phyloP scores from a whole-genome alignment of 2,888 invertebrate genomes.

The Onchidella celtica region DNA sequence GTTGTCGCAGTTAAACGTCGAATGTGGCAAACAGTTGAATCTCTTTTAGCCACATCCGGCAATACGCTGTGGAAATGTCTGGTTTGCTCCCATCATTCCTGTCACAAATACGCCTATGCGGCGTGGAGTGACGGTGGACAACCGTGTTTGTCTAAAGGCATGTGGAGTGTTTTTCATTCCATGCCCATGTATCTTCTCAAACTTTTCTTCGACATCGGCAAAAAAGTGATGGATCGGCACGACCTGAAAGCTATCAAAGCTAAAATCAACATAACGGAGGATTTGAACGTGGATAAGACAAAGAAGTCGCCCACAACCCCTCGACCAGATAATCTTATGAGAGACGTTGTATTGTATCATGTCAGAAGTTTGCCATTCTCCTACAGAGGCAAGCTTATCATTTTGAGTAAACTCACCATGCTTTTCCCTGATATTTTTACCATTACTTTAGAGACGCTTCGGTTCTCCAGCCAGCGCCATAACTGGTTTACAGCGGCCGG shows the following conservation, averaged over 20 bases:
- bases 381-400: slow-evolving; percentile 19
- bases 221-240: slow-evolving; percentile 18
- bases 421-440: slow-evolving; percentile 34
- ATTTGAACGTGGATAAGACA: no score
- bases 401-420: slow-evolving; percentile 34
- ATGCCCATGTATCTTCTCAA: slow-evolving; percentile 34
- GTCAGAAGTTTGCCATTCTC: background rate
- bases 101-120: slow-evolving; percentile 49
- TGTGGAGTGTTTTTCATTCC: slow-evolving; percentile 15
- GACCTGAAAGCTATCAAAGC: slow-evolving; percentile 26
- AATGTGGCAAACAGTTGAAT: slow-evolving; percentile 46
- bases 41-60: slow-evolving; percentile 42
- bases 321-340: background rate
- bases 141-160: slow-evolving; percentile 37
- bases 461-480: background rate
- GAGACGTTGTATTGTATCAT: slow-evolving; percentile 11
- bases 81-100: slow-evolving; percentile 36
- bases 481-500: background rate
- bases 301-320: background rate
- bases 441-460: slow-evolving; percentile 8
- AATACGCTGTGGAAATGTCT: slow-evolving; percentile 54
- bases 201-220: slow-evolving; percentile 36
- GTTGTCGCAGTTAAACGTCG: slow-evolving; percentile 41
- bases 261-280: background rate
- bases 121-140: slow-evolving; percentile 16